Conservation (phyloP, 2,888 invertebrate genomes). For the Urechis unicinctus region DNA sequence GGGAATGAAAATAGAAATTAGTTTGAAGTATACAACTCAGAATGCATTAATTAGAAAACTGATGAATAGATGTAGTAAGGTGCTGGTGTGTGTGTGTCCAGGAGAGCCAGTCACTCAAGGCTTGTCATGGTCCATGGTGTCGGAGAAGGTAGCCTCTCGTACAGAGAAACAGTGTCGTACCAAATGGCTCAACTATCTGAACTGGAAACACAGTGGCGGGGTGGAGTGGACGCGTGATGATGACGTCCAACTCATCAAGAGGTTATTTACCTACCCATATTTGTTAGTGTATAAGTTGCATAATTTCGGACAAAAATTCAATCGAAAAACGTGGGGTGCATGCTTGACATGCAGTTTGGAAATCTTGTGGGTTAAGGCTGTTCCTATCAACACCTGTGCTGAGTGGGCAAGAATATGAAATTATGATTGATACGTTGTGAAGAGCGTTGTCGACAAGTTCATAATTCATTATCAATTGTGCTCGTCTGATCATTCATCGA, state of each 20-base stretch:
- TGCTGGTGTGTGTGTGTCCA: constrained; percentile 14
- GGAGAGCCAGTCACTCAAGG: constrained; percentile 51
- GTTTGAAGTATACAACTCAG: too few species aligned
- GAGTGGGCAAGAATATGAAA: too few species aligned
- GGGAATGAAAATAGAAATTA: too few species aligned
- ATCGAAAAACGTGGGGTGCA: neutral
- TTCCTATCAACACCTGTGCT: too few species aligned
- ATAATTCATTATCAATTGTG: too few species aligned
- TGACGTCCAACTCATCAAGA: constrained; percentile 52
- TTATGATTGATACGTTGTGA: too few species aligned
- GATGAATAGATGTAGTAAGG: neutral
- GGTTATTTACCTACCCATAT: constrained; percentile 3
- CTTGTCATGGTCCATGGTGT: constrained; percentile 51
- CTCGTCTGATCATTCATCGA: too few species aligned
- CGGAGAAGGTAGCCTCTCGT: constrained; percentile 49
- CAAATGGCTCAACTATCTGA: constrained; percentile 55
- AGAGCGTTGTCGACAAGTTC: too few species aligned
- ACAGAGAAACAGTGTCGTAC: constrained; percentile 55
- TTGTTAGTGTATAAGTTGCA: too few species aligned
- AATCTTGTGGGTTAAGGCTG: too few species aligned
- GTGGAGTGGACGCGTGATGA: constrained; percentile 52
- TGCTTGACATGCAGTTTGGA: neutral
- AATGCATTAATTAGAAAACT: too few species aligned
- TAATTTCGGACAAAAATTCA: too few species aligned
- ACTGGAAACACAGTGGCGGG: constrained; percentile 53